A percentile compares a stretch with the other conserved stretches of the same genome.
phyloP scores from a whole-genome alignment of 2,888 invertebrate species.

The Brachypalpus laphriformis region DNA sequence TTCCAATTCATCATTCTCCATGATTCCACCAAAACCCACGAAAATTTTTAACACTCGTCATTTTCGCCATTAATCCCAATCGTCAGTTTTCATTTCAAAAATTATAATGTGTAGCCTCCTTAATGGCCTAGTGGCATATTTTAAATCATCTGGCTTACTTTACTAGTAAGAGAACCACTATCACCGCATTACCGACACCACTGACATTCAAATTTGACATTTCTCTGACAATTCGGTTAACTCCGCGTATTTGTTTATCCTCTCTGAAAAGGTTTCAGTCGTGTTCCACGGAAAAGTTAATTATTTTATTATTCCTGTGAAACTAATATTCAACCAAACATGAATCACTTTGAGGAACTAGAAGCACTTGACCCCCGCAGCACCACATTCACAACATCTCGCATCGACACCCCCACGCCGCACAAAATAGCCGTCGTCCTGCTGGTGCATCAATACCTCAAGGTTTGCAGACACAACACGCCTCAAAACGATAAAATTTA shows the following conservation, averaged over 20 bases:
- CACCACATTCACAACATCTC: conserved; percentile 78
- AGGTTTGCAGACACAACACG: conserved; percentile 82
- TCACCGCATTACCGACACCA: conserved; percentile 19
- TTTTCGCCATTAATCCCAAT: no score
- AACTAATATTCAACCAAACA: conserved; percentile 35
- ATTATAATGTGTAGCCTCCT: no score
- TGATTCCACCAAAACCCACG: no score
- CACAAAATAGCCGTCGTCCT: conserved; percentile 91
- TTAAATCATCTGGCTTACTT: not conserved
- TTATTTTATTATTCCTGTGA: not conserved
- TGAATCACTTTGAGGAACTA: conserved; percentile 81
- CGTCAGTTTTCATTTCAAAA: no score
- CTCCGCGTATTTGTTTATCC: conserved; percentile 44
- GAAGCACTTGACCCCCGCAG: conserved; percentile 79
- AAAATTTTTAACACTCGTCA: no score
- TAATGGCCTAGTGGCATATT: no score
- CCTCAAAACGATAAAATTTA: not conserved
- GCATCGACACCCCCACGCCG: conserved; percentile 86
- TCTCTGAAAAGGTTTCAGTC: not conserved
- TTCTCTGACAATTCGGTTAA: conserved; percentile 24
- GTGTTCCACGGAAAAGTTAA: not conserved
- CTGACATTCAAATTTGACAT: conserved; percentile 10
- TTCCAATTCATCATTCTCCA: no score
- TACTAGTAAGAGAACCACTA: not conserved
- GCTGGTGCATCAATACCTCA: conserved; percentile 89